Conservation (phyloP, 2,797 vertebrate genomes). For the Ctenosaura bakeri region DNA sequence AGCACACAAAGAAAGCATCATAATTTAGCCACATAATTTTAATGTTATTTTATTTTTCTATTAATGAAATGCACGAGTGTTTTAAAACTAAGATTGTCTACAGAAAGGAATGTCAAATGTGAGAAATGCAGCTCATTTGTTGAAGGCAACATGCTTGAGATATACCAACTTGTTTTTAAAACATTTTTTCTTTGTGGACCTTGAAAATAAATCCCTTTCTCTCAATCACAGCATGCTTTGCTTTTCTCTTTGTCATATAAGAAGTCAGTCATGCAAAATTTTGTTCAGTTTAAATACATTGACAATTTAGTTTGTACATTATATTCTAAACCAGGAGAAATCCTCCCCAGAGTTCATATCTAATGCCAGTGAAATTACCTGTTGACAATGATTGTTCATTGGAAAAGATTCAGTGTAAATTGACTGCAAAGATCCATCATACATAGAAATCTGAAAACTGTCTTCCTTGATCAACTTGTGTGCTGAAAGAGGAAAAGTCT, state of each 20-base stretch:
- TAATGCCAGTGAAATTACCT: conserved; percentile 77
- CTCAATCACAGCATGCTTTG: conserved; percentile 87
- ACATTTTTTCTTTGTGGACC: conserved; percentile 82
- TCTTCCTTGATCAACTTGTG: conserved; percentile 57
- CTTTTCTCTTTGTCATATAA: conserved; percentile 83
- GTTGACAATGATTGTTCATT: conserved; percentile 76
- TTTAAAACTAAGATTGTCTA: conserved; percentile 55
- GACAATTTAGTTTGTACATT: conserved; percentile 84
- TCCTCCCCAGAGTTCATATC: conserved; percentile 77
- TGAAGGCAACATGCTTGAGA: conserved; percentile 72
- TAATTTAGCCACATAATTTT: conserved; percentile 32
- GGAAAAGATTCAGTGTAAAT: conserved; percentile 44
- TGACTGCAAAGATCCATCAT: conserved; percentile 27
- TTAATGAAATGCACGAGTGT: conserved; percentile 46
- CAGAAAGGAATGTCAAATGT: conserved; percentile 53
- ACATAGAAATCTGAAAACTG: conserved; percentile 27
- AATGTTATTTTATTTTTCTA: conserved; percentile 50
- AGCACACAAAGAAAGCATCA: conserved; percentile 46
- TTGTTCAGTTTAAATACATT: conserved; percentile 80
- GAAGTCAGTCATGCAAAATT: conserved; percentile 89
- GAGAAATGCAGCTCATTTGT: conserved; percentile 66
- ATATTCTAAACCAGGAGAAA: conserved; percentile 74
- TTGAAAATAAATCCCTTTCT: conserved; percentile 85
- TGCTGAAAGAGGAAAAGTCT: conserved; percentile 72
- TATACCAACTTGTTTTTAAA: conserved; percentile 84